Evolutionary conservation across 2,797 vertebrate genomes (phyloP), one percentile per base, ranked within the genome.

Genomic region (Pogoniulus pusillus): DNA sequence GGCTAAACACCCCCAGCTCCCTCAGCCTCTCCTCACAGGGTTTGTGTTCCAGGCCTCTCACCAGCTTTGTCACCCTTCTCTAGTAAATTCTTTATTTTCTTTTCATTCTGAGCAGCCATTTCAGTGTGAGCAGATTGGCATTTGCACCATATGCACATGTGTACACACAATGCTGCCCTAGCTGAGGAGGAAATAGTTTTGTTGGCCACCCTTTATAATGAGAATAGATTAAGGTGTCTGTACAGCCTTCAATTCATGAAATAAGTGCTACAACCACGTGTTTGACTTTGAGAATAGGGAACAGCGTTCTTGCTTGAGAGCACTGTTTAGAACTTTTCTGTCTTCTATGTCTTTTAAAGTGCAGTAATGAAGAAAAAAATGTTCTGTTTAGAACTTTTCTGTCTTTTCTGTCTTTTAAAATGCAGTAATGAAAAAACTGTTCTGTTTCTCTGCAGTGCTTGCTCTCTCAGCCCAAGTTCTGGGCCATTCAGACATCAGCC

Each of bases 401-500:
- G 30, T 63, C 39, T 81, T 92, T 13, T 6, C 4, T 20, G 13
- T 64, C 13, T 39, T 39, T 39, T 39, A 39, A 39, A 39, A 39
- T 39, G 15, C 71, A 89, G 51, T 73, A 60, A 43, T 55, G 12
- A 81, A 53, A 77, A 53, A 71, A 66, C 30, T 58, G 11, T 43
- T 76, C 7, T 86, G 90, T 90, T 80, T 55, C 29, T 91, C 71
- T 90, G 22, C 97, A 99, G 99, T 98, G 98, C 91, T 93, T 99
- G 74, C 97, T 99, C 87, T 98, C 98, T 64, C 98, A 99, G 96
- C 99, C 99, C 0, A 99, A 99, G 95, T 99, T 99, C 96, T 99
- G 99, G 98, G 98, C 98, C 7, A 96, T 99, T 92, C 98, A 99
- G 92, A 98, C 98, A 3, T 97, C 98, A 7, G 98, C 98, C 1